These are phyloP conservation scores for Nibea coibor DNA, from an alignment of 2,113 vertebrate genomes.

Conservation along the genomic window DNA sequence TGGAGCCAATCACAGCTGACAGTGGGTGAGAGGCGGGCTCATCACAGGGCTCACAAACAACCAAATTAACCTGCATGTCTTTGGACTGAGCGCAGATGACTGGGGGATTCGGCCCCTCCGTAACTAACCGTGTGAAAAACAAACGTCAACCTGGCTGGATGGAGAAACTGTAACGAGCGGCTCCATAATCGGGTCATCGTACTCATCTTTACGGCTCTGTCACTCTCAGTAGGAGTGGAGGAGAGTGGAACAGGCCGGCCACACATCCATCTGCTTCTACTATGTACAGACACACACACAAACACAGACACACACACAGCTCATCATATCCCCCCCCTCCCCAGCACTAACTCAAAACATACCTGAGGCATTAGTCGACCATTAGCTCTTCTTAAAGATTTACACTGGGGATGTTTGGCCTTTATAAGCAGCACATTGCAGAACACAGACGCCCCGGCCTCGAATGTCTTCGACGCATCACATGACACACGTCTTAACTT, in stretches of 20 bases:
- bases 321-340: neutral
- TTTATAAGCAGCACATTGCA: conserved; percentile 22
- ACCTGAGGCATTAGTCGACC: conserved; percentile 47
- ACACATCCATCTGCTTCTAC: conserved; percentile 63
- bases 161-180: too few species aligned
- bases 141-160: too few species aligned
- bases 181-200: neutral
- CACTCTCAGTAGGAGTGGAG: conserved; percentile 42
- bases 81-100: too few species aligned
- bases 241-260: conserved; percentile 52
- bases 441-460: neutral
- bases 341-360: conserved; percentile 38
- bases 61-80: too few species aligned
- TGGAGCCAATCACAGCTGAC: too few species aligned
- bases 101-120: too few species aligned
- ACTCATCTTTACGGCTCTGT: conserved; percentile 17
- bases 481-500: conserved; percentile 21
- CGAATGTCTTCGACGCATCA: conserved; percentile 1
- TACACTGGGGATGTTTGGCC: neutral
- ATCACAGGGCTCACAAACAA: too few species aligned
- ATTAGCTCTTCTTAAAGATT: conserved; percentile 43
- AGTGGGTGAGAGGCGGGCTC: too few species aligned
- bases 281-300: neutral
- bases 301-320: neutral
- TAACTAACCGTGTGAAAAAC: too few species aligned